Percentiles rank a stretch among this genome's conserved stretches.
Conservation (phyloP, 2,113 vertebrate species). For the Dendrocopos noguchii region DNA sequence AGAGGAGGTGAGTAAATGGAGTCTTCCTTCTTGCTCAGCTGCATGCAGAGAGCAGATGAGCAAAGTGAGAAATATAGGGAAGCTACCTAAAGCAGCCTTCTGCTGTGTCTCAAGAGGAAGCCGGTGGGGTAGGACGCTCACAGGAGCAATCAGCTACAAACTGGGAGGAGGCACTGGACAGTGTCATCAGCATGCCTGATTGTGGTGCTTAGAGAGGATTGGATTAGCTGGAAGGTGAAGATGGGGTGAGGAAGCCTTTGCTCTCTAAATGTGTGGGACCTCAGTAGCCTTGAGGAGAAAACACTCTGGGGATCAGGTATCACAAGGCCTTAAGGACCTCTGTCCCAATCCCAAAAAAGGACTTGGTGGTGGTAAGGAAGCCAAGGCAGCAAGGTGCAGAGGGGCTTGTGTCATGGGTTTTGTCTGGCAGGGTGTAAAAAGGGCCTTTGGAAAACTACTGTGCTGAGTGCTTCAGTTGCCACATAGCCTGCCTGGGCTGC, state of each 20-base stretch:
- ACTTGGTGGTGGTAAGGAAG: neutral
- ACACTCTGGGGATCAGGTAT: neutral
- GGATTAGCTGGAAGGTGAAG: neutral
- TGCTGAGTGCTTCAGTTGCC: neutral
- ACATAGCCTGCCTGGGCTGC: neutral
- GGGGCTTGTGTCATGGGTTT: neutral
- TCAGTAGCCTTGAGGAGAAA: neutral
- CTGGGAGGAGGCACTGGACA: neutral
- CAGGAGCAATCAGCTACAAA: neutral
- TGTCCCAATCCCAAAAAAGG: neutral
- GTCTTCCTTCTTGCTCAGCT: neutral
- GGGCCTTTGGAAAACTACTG: neutral
- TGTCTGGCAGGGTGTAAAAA: neutral
- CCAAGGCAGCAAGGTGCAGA: neutral
- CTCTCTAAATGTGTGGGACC: neutral
- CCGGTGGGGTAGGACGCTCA: neutral
- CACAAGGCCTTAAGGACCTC: accelerated
- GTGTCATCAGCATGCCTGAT: neutral
- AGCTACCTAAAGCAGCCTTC: neutral
- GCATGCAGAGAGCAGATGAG: neutral
- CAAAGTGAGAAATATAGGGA: neutral
- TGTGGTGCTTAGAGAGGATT: neutral
- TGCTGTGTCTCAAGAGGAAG: neutral
- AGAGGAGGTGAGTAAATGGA: neutral
- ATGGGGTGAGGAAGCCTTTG: neutral